Base-by-base conservation (phyloP, 2,797 vertebrate genomes). In the Rallus crepitans region DNA sequence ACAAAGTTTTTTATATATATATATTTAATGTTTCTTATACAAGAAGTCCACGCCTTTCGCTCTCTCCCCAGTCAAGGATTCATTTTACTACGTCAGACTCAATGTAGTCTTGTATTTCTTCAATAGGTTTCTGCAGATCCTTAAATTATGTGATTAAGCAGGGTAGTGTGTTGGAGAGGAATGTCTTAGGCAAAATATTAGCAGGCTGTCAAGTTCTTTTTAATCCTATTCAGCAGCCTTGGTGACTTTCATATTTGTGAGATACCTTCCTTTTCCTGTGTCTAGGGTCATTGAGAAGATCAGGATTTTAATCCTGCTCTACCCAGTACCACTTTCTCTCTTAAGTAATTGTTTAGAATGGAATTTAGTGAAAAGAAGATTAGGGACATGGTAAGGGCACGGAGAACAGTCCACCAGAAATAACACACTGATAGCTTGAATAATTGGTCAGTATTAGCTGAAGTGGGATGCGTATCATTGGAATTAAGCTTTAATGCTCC, bases 261-360 rank as follows among this genome's bases (percentile, higher is more conserved):
- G 63, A 83, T 47, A 40, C 7, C 11, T 76, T 89, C 45, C 63
- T 92, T 90, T 90, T 90, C 33, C 16, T 27, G n/a, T 71, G n/a
- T 55, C 27, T 89, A 31, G 82, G 33, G 12, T 82, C 53, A 59
- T 30, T 89, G 68, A 91, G 35, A 92, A 81, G 72, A 82, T 70
- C 27, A 65, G 31, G 70, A 79, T 83, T 95, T 92, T 92, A 96
- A 86, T 93, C 72, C 56, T 82, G 53, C 76, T 92, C 69, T 91
- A 92, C 66, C 68, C n/a, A 15, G 69, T 87, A 82, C 76, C 33
- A 50, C 53, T 73, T 92, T 87, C 33, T 68, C 40, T 66, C 63
- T 79, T 65, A 83, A 96, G 35, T 45, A 86, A 59, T 71, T 90
- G 19, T 93, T 95, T 59, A 60, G 75, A 66, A 83, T 24, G 28